Base-by-base conservation (phyloP, 2,797 vertebrate species). In the Enteromius thamalakanensis region DNA sequence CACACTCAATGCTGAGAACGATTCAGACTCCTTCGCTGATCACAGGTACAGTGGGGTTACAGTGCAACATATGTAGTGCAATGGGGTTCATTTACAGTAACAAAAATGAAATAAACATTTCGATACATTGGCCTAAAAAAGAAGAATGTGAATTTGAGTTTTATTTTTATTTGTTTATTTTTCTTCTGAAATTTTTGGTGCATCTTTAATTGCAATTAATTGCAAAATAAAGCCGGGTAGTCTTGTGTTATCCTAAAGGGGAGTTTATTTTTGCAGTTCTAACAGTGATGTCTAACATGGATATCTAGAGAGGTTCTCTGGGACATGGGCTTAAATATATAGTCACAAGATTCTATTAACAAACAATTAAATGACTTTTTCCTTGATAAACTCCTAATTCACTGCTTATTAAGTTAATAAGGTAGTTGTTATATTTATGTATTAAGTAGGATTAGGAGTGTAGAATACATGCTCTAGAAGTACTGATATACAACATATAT, bases 11-110 rank as follows among this genome's bases (percentile, higher is more conserved):
- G 94, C 97, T 0, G 98, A 99, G 89, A 97, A 96, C 84, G 97
- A 97, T 74, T 79, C 80, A 0, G 98, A 99, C 89, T 97, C 97
- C 0, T 99, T 99, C 7, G 98, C 98, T n/a, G 97, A 99, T 88
- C 98, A 99, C 94, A 97, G 98, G 98, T 99, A 85, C 10, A 60
- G n/a, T 26, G 55, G n/a, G 55, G 55, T 60, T 60, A 58, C 55
- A 23, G n/a, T 60, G 4, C 14, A 15, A 14, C 53, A 53, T 34
- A 34, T 42, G 4, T 17, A 42, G 49, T 74, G 21, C 29, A 74
- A n/a, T 6, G 0, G 5, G 47, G 9, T 55, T 32, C 32, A 10
- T 76, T n/a, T 58, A n/a, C 19, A 23, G 8, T 49, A 47, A 70
- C 45, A 29, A 70, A 70, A 9, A 17, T 29, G 1, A 5, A 47